Conservation (phyloP, 2,113 vertebrate genomes). For the Corythoichthys haematopterus region DNA sequence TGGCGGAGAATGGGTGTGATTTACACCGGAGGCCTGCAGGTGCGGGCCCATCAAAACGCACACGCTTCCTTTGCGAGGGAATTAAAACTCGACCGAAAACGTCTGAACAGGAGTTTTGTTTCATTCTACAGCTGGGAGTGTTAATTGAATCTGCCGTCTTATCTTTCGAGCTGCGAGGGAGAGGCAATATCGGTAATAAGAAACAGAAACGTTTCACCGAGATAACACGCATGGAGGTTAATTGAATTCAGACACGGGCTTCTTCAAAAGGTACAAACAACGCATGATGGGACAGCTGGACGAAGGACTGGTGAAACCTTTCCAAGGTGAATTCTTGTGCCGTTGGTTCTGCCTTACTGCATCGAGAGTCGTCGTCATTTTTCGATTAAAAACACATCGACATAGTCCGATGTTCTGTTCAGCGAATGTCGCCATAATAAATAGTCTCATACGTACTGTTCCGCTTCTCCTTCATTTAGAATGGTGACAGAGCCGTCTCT, state of each 20-base stretch:
- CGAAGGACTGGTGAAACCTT: constrained; percentile 48
- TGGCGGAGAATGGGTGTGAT: constrained; percentile 46
- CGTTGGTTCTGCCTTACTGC: constrained; percentile 70
- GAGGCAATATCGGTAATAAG: constrained; percentile 43
- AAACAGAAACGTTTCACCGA: constrained; percentile 49
- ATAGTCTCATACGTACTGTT: constrained; percentile 90
- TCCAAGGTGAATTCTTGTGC: constrained; percentile 42
- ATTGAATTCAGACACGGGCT: constrained; percentile 45
- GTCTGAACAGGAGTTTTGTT: constrained; percentile 19
- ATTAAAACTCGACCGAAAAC: constrained; percentile 31
- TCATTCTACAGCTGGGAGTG: constrained; percentile 35
- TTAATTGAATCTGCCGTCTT: constrained; percentile 40
- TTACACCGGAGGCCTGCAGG: constrained; percentile 31
- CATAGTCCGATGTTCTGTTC: constrained; percentile 49
- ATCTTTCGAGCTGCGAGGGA: constrained; percentile 44
- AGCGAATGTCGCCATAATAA: constrained; percentile 64
- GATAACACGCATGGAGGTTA: constrained; percentile 41
- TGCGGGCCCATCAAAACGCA: constrained; percentile 53
- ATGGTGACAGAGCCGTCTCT: constrained; percentile 78
- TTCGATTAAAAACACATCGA: constrained; percentile 38
- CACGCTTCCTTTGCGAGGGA: constrained; percentile 41
- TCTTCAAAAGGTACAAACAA: constrained; percentile 11
- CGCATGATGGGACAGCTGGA: constrained; percentile 27
- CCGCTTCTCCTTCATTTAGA: constrained; percentile 85
- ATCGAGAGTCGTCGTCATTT: constrained; percentile 72